A percentile compares a stretch with the other conserved stretches of the same genome.
Conservation (phyloP, 2,888 invertebrate genomes). For the Pocota personata region DNA sequence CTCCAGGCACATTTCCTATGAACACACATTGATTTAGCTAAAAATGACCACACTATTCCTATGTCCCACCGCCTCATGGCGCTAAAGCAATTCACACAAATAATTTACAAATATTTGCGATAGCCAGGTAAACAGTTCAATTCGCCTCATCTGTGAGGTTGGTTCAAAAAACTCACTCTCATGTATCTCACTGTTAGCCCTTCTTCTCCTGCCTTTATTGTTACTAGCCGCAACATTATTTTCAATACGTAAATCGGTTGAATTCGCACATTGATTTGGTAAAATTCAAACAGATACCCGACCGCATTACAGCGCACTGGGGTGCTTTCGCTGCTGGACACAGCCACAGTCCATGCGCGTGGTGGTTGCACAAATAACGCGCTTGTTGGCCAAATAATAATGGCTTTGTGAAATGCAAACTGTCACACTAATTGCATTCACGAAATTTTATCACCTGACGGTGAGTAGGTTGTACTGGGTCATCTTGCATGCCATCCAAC, state of each 20-base stretch:
- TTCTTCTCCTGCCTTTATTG: background rate
- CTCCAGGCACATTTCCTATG: background rate
- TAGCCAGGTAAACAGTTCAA: background rate
- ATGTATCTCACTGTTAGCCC: background rate
- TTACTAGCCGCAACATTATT: slow-evolving; percentile 58
- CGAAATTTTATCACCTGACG: slow-evolving; percentile 9
- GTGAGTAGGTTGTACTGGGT: too few relatives aligned
- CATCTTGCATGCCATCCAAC: background rate
- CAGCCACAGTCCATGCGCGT: background rate
- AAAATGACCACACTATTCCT: background rate
- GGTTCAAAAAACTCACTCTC: too few relatives aligned
- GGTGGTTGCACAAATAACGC: slow-evolving; percentile 33
- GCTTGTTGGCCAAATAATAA: slow-evolving; percentile 40
- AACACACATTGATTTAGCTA: background rate
- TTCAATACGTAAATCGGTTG: slow-evolving; percentile 57
- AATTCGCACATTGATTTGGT: slow-evolving; percentile 64
- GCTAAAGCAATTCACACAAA: too few relatives aligned
- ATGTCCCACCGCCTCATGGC: background rate
- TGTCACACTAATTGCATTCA: slow-evolving; percentile 66
- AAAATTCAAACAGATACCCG: slow-evolving; percentile 41
- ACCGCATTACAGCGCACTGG: slow-evolving; percentile 47
- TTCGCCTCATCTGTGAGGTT: too few relatives aligned
- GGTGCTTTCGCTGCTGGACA: background rate
- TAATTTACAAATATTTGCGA: slow-evolving; percentile 34
- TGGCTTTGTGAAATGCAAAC: slow-evolving; percentile 59